These are phyloP conservation scores for Prorops nasuta DNA, from an alignment of 1,140 invertebrate genomes.

Conservation along the genomic window DNA sequence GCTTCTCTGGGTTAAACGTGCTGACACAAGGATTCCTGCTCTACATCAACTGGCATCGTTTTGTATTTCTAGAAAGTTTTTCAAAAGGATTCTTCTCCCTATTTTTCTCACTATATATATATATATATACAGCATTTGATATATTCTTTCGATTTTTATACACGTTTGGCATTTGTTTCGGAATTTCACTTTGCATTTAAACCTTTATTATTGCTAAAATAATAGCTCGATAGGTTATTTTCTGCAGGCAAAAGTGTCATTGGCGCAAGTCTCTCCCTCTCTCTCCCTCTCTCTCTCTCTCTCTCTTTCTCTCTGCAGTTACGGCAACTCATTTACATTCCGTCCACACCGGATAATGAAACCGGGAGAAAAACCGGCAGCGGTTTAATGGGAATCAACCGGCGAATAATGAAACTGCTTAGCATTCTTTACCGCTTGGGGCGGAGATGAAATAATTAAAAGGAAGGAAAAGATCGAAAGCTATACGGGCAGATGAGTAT, in stretches of 20 bases:
- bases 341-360: slow-evolving; percentile 51
- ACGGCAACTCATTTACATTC: slow-evolving; percentile 49
- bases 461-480: slow-evolving; percentile 43
- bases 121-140: too few relatives aligned
- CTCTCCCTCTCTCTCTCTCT: background rate
- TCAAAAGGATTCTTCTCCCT: too few relatives aligned
- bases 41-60: too few relatives aligned
- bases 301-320: slow-evolving; percentile 15
- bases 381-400: slow-evolving; percentile 52
- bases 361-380: slow-evolving; percentile 50
- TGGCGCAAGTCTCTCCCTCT: too few relatives aligned
- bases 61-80: too few relatives aligned
- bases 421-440: slow-evolving; percentile 46
- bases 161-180: too few relatives aligned
- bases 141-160: too few relatives aligned
- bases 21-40: too few relatives aligned
- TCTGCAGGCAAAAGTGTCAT: background rate
- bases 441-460: slow-evolving; percentile 47
- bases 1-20: too few relatives aligned
- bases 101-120: too few relatives aligned
- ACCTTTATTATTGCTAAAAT: background rate
- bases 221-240: background rate
- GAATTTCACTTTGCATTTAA: too few relatives aligned
- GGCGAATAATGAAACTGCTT: slow-evolving; percentile 55
- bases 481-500: slow-evolving; percentile 28